Evolutionary conservation across 1,140 invertebrate genomes (phyloP).

Genomic region (Hyles euphorbiae): DNA sequence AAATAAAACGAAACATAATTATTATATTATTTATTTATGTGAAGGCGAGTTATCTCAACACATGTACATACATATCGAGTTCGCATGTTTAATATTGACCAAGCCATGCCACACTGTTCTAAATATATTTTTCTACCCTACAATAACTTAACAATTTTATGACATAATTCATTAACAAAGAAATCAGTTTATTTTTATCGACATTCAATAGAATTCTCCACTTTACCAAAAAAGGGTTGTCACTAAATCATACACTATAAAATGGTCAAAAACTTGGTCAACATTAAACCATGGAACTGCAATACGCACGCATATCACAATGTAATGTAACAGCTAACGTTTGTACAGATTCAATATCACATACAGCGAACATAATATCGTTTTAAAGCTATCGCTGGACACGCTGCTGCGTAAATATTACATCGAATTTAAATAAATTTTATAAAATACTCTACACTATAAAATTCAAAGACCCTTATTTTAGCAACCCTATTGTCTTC

Average conservation of each 20-base stretch:
- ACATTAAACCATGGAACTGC: too few relatives aligned
- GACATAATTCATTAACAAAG: too few relatives aligned
- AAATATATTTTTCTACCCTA: not conserved
- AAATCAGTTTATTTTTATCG: too few relatives aligned
- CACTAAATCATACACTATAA: too few relatives aligned
- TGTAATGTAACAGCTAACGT: slow-evolving; percentile 34
- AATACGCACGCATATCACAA: not conserved
- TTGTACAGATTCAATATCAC: slow-evolving; percentile 65
- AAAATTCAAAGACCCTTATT: too few relatives aligned
- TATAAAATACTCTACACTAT: too few relatives aligned
- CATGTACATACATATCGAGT: slow-evolving; percentile 29
- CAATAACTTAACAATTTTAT: too few relatives aligned
- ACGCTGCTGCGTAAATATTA: not conserved
- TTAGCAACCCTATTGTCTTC: too few relatives aligned
- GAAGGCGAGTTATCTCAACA: slow-evolving; percentile 54
- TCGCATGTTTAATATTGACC: not conserved
- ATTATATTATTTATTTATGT: slow-evolving; percentile 50
- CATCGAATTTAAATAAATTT: too few relatives aligned
- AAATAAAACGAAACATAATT: slow-evolving; percentile 41
- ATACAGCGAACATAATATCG: slow-evolving; percentile 53
- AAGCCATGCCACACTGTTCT: not conserved
- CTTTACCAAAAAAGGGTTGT: too few relatives aligned
- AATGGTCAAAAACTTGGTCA: too few relatives aligned
- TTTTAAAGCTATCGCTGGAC: slow-evolving; percentile 47
- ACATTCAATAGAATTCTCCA: too few relatives aligned